Base-by-base conservation (phyloP, 2,888 invertebrate species). In the Trichopoda pennipes region DNA sequence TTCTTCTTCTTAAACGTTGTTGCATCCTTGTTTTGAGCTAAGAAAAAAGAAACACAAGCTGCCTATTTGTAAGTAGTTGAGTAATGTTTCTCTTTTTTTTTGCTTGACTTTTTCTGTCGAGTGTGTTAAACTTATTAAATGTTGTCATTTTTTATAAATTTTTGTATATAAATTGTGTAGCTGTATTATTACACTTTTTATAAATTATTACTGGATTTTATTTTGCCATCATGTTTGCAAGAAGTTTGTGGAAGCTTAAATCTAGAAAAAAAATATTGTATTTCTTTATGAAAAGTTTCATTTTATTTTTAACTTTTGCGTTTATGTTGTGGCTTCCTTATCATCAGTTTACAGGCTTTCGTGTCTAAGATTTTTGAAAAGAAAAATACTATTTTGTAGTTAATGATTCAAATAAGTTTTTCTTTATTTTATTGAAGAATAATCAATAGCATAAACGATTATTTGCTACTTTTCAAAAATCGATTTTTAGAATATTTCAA, bases 261-360 rank as follows among this genome's bases (percentile, higher is more conserved):
- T 47, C 10, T 47, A 38, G 19, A 8, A 10, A 32, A 23, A 49
- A 38, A 17, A 14, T n/a, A n/a, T 60, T 7, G 2, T 61, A 60
- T 69, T 69, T 58, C 38, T 60, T 60, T 58, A 44, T 17, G 53
- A 68, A 55, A 72, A 75, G 32, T 74, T 78, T 56, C 19, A 28
- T 72, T 68, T 61, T 68, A 56, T 61, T 68, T 49, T 10, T 21
- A 28, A 68, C 61, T 55, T 58, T 35, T 70, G 51, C 69, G 74
- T 28, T 8, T 64, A 53, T 82, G 66, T 81, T 85, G 68, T 19
- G 7, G 56, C 16, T 58, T 63, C 80, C 76, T 85, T 85, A 85
- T 85, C 85, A 78, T 75, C 66, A 68, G 69, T 79, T 78, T 76
- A 28, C 85, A 85, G 85, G 69, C 81, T 42, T 44, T 32, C 6